Evolutionary conservation across 2,113 vertebrate genomes (phyloP).

Genomic region (Triplophysa rosa): DNA sequence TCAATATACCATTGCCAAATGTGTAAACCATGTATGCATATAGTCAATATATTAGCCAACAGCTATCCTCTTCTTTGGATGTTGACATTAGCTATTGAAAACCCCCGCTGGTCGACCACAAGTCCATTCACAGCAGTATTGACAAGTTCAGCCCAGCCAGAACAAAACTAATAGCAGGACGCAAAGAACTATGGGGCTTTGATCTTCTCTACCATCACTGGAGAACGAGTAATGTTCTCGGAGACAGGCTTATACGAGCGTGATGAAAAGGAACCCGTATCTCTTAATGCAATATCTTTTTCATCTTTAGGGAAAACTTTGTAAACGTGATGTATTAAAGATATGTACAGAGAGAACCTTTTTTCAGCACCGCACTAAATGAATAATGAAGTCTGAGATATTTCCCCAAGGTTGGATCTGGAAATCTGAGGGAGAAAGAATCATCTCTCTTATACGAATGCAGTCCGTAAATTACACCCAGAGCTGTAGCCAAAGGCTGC

Average conservation of each 20-base stretch:
- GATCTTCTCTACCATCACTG: background rate
- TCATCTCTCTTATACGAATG: slow-evolving; percentile 10
- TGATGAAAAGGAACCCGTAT: background rate
- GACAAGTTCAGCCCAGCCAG: background rate
- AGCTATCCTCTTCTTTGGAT: background rate
- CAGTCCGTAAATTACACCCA: slow-evolving; percentile 24
- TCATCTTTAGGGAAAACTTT: slow-evolving; percentile 12
- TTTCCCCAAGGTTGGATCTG: slow-evolving; percentile 28
- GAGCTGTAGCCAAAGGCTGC: slow-evolving; percentile 11
- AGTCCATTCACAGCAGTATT: background rate
- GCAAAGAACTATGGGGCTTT: background rate
- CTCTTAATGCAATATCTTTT: slow-evolving; percentile 13
- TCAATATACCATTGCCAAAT: too few relatives aligned
- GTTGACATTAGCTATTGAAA: background rate
- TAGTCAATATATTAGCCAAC: background rate
- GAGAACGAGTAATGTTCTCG: background rate
- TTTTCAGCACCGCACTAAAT: background rate
- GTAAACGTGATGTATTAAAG: slow-evolving; percentile 28
- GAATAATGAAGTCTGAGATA: slow-evolving; percentile 20
- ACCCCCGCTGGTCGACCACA: background rate
- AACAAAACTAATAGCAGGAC: background rate
- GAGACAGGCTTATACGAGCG: background rate
- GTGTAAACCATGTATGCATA: too few relatives aligned
- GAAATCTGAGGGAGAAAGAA: background rate
- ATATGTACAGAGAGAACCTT: slow-evolving; percentile 20